phyloP scores from a whole-genome alignment of 1,140 invertebrate species.

The Notospermus geniculatus region DNA sequence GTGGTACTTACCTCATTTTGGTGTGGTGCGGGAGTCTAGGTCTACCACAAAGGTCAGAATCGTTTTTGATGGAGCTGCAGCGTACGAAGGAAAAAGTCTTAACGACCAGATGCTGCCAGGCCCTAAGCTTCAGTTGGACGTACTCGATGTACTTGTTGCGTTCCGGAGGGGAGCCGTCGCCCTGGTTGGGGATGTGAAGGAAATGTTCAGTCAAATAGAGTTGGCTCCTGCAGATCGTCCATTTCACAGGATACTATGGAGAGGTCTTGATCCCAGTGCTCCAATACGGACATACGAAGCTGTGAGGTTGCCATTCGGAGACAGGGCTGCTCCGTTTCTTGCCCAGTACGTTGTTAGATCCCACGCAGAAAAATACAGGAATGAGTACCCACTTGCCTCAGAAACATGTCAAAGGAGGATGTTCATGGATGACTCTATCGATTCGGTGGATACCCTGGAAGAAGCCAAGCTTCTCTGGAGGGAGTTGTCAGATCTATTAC shows the following conservation, averaged over 20 bases:
- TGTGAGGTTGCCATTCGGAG: conserved; percentile 15
- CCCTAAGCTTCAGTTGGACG: conserved; percentile 47
- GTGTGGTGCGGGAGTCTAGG: conserved; percentile 10
- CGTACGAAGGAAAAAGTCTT: conserved; percentile 5
- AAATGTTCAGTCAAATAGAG: conserved; percentile 20
- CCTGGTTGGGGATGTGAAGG: conserved; percentile 18
- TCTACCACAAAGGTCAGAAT: no score
- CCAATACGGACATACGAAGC: conserved; percentile 12
- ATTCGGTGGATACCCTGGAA: no score
- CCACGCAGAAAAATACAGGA: background rate
- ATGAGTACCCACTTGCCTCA: background rate
- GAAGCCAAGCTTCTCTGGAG: no score
- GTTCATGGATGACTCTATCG: no score
- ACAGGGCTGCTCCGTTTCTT: conserved; percentile 14
- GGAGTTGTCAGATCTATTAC: no score
- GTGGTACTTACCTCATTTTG: conserved; percentile 23
- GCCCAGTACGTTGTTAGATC: conserved; percentile 14
- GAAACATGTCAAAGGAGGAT: background rate
- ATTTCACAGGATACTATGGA: conserved; percentile 17
- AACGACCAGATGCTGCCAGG: conserved; percentile 28
- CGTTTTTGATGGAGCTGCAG: conserved; percentile 20
- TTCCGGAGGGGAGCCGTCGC: conserved; percentile 26
- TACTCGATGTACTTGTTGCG: conserved; percentile 25
- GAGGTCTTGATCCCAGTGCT: background rate
- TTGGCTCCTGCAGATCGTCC: conserved; percentile 2